Base-by-base conservation (phyloP, 1,140 invertebrate genomes). In the Pectinophora gossypiella region DNA sequence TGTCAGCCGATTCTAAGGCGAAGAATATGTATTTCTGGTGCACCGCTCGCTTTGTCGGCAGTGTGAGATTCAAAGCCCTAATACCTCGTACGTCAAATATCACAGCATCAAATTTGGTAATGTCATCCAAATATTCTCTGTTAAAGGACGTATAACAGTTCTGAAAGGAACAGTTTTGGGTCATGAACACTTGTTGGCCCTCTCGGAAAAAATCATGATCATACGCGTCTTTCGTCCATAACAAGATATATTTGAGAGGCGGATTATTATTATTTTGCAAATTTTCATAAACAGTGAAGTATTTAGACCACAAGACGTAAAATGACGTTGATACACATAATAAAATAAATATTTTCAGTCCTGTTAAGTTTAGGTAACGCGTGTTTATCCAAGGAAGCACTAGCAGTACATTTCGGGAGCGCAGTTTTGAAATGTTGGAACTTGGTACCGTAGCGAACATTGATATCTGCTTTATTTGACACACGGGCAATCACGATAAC, bases 11-110 rank as follows among this genome's bases (percentile, higher is more conserved):
- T 67, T 91, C 90, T 54, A 85, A 76, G 19, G 82, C 85, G 16
- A 89, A 80, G 49, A 76, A 90, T 36, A 90, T 83, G 62, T 89
- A 90, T 48, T 82, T 76, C 51, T 90, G 90, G 38, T 76, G 60
- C 0, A 60, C 43, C 9, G 64, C 64, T 35, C 89, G 72, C 0
- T 49, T 13, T 16, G 50, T 32, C 4, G 90, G 90, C 9, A 84
- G 56, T 15, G 10, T 15, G 46, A 62, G 44, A 48, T 49, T 1
- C 43, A 62, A 19, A 1, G 20, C 7, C 2, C 52, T 36, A 5
- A 84, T 59, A 43, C 70, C 77, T 3, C 80, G 64, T 40, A 80
- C 85, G 56, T 89, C 87, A 49, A 89, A 89, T 0, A 76, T 68
- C 20, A 89, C 72, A 3, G 73, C 86, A 49, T 89, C 76, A 50